Evolutionary conservation across 2,113 vertebrate genomes (phyloP), one percentile per base, ranked within the genome.

Genomic region (Myiopsitta monachus): DNA sequence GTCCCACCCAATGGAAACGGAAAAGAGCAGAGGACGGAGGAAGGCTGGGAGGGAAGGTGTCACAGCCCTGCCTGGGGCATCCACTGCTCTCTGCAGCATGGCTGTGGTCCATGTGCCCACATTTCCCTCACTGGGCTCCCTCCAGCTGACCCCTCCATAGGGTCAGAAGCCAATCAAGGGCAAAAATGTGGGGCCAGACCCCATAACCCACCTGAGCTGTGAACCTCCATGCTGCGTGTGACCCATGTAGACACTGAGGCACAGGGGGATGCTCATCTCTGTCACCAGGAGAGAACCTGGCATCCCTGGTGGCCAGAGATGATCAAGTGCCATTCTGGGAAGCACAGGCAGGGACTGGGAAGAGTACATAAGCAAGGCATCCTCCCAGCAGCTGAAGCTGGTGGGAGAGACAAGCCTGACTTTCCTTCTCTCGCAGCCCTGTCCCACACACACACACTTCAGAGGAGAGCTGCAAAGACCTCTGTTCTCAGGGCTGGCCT

Each of bases 381-480:
- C 72, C 61, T 57, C 86, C 41, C 47, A 38, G 82, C 47, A 83
- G 64, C 80, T 43, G 68, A 84, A 78, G 78, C 38, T 64, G 52
- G 83, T 74, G 87, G 91, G 62, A 87, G 87, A 72, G 57, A 70
- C 9, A 28, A 90, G 64, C 12, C 94, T 91, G 87, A 38, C 81
- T 83, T 36, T 61, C 46, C 66, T 38, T 79, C 55, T 39, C 51
- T 44, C 62, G 36, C 82, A 83, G 59, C 59, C 87, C 73, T 92
- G 83, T 88, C 80, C 90, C 94, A 5, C 90, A 22, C 92, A 64
- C 86, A 62, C 55, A 26, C 30, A 5, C 57, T 88, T 91, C 61
- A 90, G 72, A 64, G 23, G 61, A 77, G 90, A 92, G 61, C 76
- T 94, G 85, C 90, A 82, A 52, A 88, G 90, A 72, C 90, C 92